Conservation (phyloP, 2,113 vertebrate species). For the Cheilinus undulatus region DNA sequence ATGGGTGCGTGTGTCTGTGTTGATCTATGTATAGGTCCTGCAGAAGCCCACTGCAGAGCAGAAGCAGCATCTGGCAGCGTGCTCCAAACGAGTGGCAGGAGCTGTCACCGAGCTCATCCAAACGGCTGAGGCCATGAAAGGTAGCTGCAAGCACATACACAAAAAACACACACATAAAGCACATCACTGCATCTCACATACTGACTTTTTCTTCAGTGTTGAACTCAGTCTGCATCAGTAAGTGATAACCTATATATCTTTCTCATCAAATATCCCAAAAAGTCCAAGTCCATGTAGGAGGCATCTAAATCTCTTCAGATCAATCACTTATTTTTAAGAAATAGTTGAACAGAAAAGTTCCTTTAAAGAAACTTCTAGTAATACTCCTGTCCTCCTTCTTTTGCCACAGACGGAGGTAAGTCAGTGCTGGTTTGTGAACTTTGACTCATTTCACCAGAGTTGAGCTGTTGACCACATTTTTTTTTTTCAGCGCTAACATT, state of each 20-base stretch:
- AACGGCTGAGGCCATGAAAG: constrained; percentile 98
- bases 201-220: constrained; percentile 1
- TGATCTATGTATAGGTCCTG: constrained; percentile 84
- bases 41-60: constrained; percentile 92
- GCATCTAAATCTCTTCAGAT: background rate
- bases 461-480: constrained; percentile 45
- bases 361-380: constrained; percentile 58
- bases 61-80: constrained; percentile 90
- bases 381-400: constrained; percentile 75
- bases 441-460: constrained; percentile 54
- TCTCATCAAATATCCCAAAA: constrained; percentile 13
- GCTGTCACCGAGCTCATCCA: constrained; percentile 98
- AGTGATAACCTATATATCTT: constrained; percentile 1
- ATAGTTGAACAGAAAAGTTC: constrained; percentile 9
- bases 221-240: background rate
- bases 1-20: constrained; percentile 2
- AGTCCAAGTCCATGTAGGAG: constrained; percentile 6
- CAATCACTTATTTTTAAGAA: constrained; percentile 7
- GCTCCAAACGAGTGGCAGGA: constrained; percentile 92
- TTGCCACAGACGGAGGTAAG: constrained; percentile 87
- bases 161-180: background rate
- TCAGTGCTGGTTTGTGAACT: constrained; percentile 59
- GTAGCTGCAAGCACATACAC: constrained; percentile 67
- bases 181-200: background rate
- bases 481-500: constrained; percentile 37